Percentiles rank a stretch among this genome's conserved stretches.
These are phyloP conservation scores for Cheilosia scutellata DNA, from an alignment of 2,888 invertebrate species.

Conservation along the genomic window DNA sequence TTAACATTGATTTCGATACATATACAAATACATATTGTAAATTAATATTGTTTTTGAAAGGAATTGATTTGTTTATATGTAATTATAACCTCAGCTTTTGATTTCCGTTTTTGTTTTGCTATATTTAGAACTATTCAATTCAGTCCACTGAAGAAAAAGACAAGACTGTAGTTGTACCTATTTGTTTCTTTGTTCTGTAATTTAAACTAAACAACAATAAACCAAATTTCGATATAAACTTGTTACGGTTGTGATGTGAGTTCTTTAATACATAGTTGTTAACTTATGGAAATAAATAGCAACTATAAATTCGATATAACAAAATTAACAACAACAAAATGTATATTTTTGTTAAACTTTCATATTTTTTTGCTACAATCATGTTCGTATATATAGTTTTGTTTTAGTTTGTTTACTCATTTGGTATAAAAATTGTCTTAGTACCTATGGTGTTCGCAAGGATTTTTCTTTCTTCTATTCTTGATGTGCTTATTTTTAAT, in stretches of 20 bases:
- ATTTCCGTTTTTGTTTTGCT: conserved; percentile 1
- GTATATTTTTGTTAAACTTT: background rate
- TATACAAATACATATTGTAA: background rate
- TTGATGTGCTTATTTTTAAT: background rate
- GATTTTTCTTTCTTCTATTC: background rate
- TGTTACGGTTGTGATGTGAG: too few species aligned
- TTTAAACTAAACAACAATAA: background rate
- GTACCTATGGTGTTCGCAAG: conserved; percentile 26
- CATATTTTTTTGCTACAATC: conserved; percentile 20
- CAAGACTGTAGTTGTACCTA: background rate
- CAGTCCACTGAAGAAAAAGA: background rate
- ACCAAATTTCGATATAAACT: too few species aligned
- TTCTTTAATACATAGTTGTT: too few species aligned
- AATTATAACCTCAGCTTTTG: conserved; percentile 20
- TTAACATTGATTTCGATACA: conserved; percentile 12
- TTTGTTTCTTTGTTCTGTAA: background rate
- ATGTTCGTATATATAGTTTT: conserved; percentile 8
- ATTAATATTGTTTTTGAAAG: background rate
- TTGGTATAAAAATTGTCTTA: conserved; percentile 58
- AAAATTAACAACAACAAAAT: background rate
- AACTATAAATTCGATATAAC: background rate
- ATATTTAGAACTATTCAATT: background rate
- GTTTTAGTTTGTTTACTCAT: conserved; percentile 8
- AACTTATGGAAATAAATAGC: background rate
- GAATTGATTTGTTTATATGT: background rate